Percentiles rank a stretch among this genome's conserved stretches.
phyloP scores from a whole-genome alignment of 2,797 vertebrate genomes.

The Chiroxiphia lanceolata region DNA sequence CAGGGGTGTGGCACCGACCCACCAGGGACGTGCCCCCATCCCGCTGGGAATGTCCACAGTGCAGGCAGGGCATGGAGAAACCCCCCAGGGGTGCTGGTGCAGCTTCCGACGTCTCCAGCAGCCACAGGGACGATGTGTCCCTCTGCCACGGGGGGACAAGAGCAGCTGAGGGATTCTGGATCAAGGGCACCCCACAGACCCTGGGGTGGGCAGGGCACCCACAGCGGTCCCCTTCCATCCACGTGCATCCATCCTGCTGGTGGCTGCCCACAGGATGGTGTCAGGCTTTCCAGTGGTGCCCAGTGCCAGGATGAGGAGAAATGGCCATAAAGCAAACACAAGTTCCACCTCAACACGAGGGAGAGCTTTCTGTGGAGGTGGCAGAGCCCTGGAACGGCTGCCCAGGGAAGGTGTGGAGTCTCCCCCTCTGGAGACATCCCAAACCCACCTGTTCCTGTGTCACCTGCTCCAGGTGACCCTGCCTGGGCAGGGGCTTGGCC shows the following conservation, averaged over 20 bases:
- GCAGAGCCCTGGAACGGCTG: background rate
- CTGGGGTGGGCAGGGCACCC: background rate
- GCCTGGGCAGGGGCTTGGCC: background rate
- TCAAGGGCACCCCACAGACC: background rate
- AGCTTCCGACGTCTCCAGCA: background rate
- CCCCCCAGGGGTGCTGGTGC: background rate
- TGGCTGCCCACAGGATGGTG: background rate
- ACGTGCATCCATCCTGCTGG: accelerated
- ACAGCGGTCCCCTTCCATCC: background rate
- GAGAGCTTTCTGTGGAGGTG: background rate
- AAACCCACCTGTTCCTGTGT: background rate
- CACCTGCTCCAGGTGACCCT: background rate
- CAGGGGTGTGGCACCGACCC: accelerated
- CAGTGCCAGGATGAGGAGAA: background rate
- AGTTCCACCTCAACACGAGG: background rate
- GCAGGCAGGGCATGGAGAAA: too few species aligned
- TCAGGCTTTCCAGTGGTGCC: background rate
- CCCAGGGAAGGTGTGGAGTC: background rate
- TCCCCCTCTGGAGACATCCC: background rate
- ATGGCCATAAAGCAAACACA: background rate
- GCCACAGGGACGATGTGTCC: accelerated
- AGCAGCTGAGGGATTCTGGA: background rate
- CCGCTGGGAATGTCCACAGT: background rate
- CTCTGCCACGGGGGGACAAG: background rate
- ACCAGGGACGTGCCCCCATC: accelerated